A percentile compares a stretch with the other conserved stretches of the same genome.
Conservation (phyloP, 2,797 vertebrate genomes). For the Schizopygopsis pylzovi region DNA sequence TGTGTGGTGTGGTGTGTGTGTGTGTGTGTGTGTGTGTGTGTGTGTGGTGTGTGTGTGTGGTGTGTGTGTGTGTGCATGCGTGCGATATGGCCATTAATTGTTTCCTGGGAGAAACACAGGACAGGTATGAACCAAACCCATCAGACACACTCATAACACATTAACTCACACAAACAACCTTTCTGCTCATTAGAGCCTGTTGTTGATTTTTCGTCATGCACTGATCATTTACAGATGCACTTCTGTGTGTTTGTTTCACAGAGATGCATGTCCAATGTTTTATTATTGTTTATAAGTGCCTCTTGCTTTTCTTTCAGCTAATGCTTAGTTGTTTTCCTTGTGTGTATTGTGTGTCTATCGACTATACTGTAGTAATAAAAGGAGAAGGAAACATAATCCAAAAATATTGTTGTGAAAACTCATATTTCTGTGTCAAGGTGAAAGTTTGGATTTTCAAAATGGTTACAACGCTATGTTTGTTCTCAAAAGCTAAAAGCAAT, state of each 20-base stretch:
- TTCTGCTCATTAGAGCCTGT: constrained; percentile 32
- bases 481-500: constrained; percentile 22
- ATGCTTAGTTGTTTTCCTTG: background rate
- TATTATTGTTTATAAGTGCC: background rate
- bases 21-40: constrained; percentile 24
- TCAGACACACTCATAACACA: constrained; percentile 27
- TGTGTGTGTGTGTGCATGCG: constrained; percentile 10
- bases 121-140: constrained; percentile 40
- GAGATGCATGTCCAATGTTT: background rate
- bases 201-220: background rate
- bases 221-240: constrained; percentile 5
- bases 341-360: constrained; percentile 15
- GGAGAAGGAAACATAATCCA: background rate
- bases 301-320: background rate
- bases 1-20: background rate
- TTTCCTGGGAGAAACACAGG: constrained; percentile 50
- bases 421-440: background rate
- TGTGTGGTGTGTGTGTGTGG: constrained; percentile 20
- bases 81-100: constrained; percentile 12
- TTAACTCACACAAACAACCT: constrained; percentile 15
- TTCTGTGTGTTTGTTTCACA: background rate
- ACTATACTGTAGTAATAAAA: constrained; percentile 30
- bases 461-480: background rate
- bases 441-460: constrained; percentile 6
- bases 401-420: constrained; percentile 28